Evolutionary conservation across 1,140 invertebrate species (phyloP), one percentile per base, ranked within the genome.

Genomic region (Zaprionus africanus): DNA sequence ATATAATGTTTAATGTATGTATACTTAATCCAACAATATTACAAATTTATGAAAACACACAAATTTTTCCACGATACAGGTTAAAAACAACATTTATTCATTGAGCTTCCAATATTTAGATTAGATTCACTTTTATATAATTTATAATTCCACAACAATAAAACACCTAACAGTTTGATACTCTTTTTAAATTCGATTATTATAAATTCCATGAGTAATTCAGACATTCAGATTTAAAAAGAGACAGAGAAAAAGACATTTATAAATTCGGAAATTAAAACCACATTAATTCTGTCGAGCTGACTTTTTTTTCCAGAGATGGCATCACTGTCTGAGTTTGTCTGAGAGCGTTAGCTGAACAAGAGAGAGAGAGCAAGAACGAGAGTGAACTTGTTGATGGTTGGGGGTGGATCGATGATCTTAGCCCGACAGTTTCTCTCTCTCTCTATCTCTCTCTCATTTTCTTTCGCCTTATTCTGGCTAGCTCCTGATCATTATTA

Each of bases 401-500:
- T 49, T 41, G 36, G 31, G 53, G 64, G 54, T 59, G 64, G 54
- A 31, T 58, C 22, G 19, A 46, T 31, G 51, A 63, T 24, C 19
- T 17, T 12, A 46, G n/a, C n/a, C 38, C 15, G 15, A 41, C 22
- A 34, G 43, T 19, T n/a, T 46, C 9, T 49, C n/a, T 46, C 31
- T 51, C 17, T 28, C 26, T 49, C 60, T 22, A 3, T 34, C 46
- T 0, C 34, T 36, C 6, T 64, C 6, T 34, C 31, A 34, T 15
- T 15, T 12, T 36, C 31, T 12, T 12, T 19, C 5, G 36, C 4
- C 41, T 5, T 6, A 6, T 5, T 41, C 5, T n/a, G 38, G 15
- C 15, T 15, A 41, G 15, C 6, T 5, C n/a, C 15, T 34, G 4
- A 11, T 11, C 4, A 11, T 34, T 11, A 34, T 34, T 11, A 34